Percentiles rank a stretch among this genome's conserved stretches.
Conservation (phyloP, 2,888 invertebrate genomes). For the Pollenia angustigena region DNA sequence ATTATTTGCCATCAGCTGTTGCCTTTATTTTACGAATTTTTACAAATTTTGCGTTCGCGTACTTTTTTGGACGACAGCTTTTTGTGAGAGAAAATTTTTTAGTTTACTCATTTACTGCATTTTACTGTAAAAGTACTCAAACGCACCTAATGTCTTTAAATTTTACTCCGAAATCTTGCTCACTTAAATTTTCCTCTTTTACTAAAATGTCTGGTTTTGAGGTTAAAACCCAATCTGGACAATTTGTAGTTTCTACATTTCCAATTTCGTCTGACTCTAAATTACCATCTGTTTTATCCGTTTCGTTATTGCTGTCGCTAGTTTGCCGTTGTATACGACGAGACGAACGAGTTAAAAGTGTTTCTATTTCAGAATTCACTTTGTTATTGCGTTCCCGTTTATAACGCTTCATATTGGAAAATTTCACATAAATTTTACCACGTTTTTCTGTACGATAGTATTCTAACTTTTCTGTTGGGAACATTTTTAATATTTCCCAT, state of each 20-base stretch:
- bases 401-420: conserved; percentile 80
- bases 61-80: too few species aligned
- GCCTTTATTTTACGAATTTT: too few species aligned
- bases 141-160: not conserved
- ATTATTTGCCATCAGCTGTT: too few species aligned
- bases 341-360: too few species aligned
- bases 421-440: conserved; percentile 81
- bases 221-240: conserved; percentile 15
- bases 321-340: not conserved
- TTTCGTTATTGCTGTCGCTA: not conserved
- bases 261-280: not conserved
- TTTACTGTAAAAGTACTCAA: too few species aligned
- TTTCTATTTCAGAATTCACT: conserved; percentile 11
- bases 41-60: too few species aligned
- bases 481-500: conserved; percentile 78
- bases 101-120: too few species aligned
- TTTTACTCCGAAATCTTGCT: not conserved
- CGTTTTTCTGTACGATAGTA: conserved; percentile 81
- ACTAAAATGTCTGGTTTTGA: conserved; percentile 41
- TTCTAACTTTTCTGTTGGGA: conserved; percentile 78
- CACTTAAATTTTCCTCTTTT: conserved; percentile 48
- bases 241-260: conserved; percentile 1
- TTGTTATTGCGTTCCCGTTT: conserved; percentile 64
- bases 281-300: not conserved
- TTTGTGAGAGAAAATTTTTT: too few species aligned